Evolutionary conservation across 92 coral and sea anemone genomes (phyloP), one percentile per base, ranked within the genome.

Genomic region (Parazoanthus atlanticus): DNA sequence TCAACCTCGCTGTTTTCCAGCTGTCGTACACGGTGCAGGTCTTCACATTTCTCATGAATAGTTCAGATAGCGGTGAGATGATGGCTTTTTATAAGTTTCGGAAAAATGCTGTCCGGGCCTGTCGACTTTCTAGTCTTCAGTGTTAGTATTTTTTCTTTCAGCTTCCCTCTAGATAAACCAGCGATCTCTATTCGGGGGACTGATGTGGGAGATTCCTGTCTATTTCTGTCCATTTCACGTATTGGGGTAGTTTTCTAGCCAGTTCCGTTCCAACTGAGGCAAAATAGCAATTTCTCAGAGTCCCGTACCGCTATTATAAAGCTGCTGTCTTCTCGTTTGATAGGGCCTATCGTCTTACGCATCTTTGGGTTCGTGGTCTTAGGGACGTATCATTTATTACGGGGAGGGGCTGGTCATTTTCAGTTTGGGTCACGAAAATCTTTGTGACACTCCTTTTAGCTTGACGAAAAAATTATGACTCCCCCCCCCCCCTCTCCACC

Each of bases 261-360:
- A 66, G 72, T 66, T 66, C 29, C 29, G 72, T 66, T 66, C 72
- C 72, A 66, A 66, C 29, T 66, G 72, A 66, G 72, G 72, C 72
- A 66, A 66, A 66, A 17, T 66, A 66, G 72, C 29, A 25, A 66
- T 66, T 66, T 66, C 29, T 66, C 72, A 66, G 72, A 66, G 72
- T 66, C 72, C 72, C 72, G 29, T 25, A 66, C 72, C 72, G 72
- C 72, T 25, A n/a, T n/a, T n/a, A n/a, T n/a, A n/a, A 66, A 25
- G 72, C 72, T 66, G 29, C 29, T 25, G 72, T 66, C 72, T 58
- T 58, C 67, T 58, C 17, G 67, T 58, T 58, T 58, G 67, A 58
- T 58, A 58, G 13, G 67, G 0, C 67, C 67, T 58, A 58, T 58
- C 67, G 67, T 58, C 67, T 12, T 58, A 58, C 67, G 67, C 67